Base-by-base conservation (phyloP, 2,797 vertebrate genomes). In the Cheirogaleus major region DNA sequence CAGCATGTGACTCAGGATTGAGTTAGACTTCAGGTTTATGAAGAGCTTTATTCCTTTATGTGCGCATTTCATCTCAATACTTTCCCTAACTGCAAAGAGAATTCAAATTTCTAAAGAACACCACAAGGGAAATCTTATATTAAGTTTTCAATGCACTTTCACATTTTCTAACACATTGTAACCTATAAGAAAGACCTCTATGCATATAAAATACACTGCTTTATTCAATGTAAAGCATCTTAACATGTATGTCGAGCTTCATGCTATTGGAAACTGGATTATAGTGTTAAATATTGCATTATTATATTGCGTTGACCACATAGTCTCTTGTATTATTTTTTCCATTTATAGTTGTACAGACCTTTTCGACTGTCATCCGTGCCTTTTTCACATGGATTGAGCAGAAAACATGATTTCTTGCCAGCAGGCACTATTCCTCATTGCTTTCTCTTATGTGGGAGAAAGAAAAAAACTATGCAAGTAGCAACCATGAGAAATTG, bases 351-450 rank as follows among this genome's bases (percentile, higher is more conserved):
- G 38, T 35, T 48, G 20, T 5, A 17, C 27, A 83, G 20, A 59
- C 57, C 20, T 55, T 57, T 95, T 78, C 86, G 50, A 93, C 11
- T 75, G n/a, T 32, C 14, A 70, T 23, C 30, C 45, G 72, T 43
- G 12, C 14, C 50, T 38, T 96, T 80, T 89, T 89, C n/a, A 80
- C 7, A 48, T 55, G 41, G 22, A 55, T 52, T 80, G 25, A 93
- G 38, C 22, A 93, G n/a, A 93, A 95, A 81, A 48, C 52, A 72
- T 88, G 88, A 80, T 72, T 80, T 91, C 18, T 57, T 70, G 63
- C 48, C 52, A 72, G 63, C 32, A 65, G n/a, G 7, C 7, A 43
- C 27, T 38, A 72, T 82, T 93, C 52, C n/a, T 14, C 78, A 91
- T 30, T 52, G 8, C 27, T 80, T 94, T 86, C 45, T 86, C 61